Evolutionary conservation across 2,888 invertebrate genomes (phyloP), one percentile per base, ranked within the genome.

Genomic region (Rotaria magnacalcarata): DNA sequence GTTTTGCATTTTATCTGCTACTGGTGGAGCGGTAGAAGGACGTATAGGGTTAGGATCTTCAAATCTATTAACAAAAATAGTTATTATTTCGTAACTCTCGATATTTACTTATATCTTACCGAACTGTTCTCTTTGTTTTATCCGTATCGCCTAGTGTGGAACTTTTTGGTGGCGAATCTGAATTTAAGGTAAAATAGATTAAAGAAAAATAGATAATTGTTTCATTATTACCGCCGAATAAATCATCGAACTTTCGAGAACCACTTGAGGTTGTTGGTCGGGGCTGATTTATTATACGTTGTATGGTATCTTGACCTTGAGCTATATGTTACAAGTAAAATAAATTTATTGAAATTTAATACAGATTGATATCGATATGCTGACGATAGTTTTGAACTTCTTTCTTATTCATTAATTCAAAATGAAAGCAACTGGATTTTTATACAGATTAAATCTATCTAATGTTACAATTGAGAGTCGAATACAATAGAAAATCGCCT

Each of bases 181-280:
- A 80, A 47, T 21, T 3, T 47, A 21, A 10, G 24, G 19, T 80
- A n/a, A 80, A 80, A 21, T 16, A 16, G 14, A 52, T 16, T 11
- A 52, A 14, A 52, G 52, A 52, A 52, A 4, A 52, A 24, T 4
- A 34, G 1, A 67, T 34, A 34, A 34, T 34, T 2, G 34, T 2
- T 34, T 34, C 34, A 80, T 24, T 47, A 10, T 80, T 43, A 80
- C 75, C 47, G 24, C 75, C 75, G 47, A 80, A 80, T 24, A 47
- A n/a, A 80, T 80, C 75, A 21, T 80, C 75, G 19, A 24, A 80
- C 24, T 43, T 80, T n/a, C n/a, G 41, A 80, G 75, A 80, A 6
- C 75, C 75, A 47, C 75, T 47, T 41, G 75, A 41, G 43, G 75
- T 80, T 80, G 47, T 43, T 80, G 75, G 75, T 80, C 75, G 41